Evolutionary conservation across 2,797 vertebrate genomes (phyloP).

Genomic region (Hemitrygon akajei): DNA sequence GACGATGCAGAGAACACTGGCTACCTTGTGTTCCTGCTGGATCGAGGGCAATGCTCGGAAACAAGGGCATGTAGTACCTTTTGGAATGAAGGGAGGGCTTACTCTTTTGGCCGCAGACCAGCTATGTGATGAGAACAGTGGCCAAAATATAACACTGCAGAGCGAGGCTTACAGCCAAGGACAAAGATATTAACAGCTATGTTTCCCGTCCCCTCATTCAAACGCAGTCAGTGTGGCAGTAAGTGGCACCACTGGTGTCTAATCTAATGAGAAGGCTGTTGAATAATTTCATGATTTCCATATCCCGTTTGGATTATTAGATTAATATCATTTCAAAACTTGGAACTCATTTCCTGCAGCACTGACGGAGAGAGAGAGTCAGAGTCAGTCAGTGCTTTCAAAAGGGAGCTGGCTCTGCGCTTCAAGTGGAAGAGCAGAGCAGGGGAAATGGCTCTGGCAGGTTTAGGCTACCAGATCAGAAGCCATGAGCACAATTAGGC

Average conservation of each 20-base stretch:
- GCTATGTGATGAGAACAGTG: background rate
- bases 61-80: background rate
- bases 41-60: too few relatives aligned
- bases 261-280: background rate
- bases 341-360: too few relatives aligned
- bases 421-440: too few relatives aligned
- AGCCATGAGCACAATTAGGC: too few relatives aligned
- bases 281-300: background rate
- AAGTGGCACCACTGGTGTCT: background rate
- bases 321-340: background rate
- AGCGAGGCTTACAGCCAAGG: background rate
- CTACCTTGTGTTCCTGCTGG: background rate
- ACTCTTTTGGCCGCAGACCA: background rate
- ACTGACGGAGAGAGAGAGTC: too few relatives aligned
- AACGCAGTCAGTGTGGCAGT: background rate
- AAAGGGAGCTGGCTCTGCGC: too few relatives aligned
- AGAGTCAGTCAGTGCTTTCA: too few relatives aligned
- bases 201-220: background rate
- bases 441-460: too few relatives aligned
- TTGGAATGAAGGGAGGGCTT: background rate
- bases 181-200: background rate
- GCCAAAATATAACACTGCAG: background rate
- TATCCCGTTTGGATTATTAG: constrained; percentile 7
- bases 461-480: too few relatives aligned
- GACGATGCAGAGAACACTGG: background rate